These are phyloP conservation scores for Sarcophaga bullata DNA, from an alignment of 1,140 invertebrate genomes.

Conservation along the genomic window DNA sequence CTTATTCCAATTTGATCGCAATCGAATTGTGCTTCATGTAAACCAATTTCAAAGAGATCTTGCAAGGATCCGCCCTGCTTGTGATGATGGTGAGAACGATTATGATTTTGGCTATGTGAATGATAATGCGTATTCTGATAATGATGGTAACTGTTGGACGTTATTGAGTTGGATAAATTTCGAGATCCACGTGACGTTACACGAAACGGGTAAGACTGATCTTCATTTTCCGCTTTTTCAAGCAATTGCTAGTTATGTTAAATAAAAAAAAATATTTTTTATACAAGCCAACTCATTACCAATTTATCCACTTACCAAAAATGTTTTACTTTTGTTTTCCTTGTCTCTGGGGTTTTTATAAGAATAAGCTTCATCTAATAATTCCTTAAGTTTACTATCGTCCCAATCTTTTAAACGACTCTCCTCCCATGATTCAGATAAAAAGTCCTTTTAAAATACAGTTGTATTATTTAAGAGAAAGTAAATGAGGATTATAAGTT, in stretches of 20 bases:
- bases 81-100: conserved; percentile 50
- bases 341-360: conserved; percentile 78
- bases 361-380: conserved; percentile 77
- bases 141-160: conserved; percentile 47
- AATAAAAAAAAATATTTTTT: conserved; percentile 8
- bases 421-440: conserved; percentile 70
- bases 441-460: conserved; percentile 50
- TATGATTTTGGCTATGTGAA: conserved; percentile 55
- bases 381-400: conserved; percentile 73
- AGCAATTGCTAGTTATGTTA: conserved; percentile 57
- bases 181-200: conserved; percentile 55
- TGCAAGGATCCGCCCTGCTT: conserved; percentile 64
- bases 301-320: conserved; percentile 69
- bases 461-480: too few relatives aligned
- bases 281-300: conserved; percentile 1
- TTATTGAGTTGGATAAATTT: conserved; percentile 52
- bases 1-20: conserved; percentile 44
- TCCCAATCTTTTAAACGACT: conserved; percentile 72
- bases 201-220: conserved; percentile 54
- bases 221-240: conserved; percentile 64
- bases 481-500: too few relatives aligned
- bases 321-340: conserved; percentile 76
- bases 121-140: conserved; percentile 33
- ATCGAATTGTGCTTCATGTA: conserved; percentile 52
- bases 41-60: conserved; percentile 59